phyloP scores from a whole-genome alignment of 2,888 invertebrate genomes.

The Corythucha ciliata region DNA sequence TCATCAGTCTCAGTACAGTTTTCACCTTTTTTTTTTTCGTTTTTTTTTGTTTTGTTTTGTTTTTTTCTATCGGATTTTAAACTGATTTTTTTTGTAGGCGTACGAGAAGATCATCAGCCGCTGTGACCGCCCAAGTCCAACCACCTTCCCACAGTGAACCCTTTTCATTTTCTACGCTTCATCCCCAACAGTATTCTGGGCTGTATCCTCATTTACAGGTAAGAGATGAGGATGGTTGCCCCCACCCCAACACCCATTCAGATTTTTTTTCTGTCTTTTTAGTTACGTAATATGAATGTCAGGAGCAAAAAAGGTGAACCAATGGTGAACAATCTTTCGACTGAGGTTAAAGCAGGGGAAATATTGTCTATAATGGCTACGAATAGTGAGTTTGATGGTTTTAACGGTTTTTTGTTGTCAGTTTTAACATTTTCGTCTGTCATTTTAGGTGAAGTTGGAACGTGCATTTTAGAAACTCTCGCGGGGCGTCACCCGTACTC shows the following conservation, averaged over 20 bases:
- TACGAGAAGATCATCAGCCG: constrained; percentile 26
- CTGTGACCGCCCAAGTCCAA: too few species aligned
- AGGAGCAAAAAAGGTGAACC: constrained; percentile 48
- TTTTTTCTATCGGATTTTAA: background rate
- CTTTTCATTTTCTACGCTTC: constrained; percentile 29
- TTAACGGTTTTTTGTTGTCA: background rate
- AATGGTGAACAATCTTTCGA: constrained; percentile 63
- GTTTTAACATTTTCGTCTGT: constrained; percentile 7
- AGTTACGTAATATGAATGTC: constrained; percentile 56
- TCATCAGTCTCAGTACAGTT: constrained; percentile 22
- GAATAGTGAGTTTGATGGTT: constrained; percentile 42
- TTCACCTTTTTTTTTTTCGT: background rate
- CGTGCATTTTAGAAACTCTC: constrained; percentile 62
- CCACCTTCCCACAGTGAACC: too few species aligned
- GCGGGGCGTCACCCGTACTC: constrained; percentile 57
- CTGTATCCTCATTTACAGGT: constrained; percentile 58
- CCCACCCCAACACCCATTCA: background rate
- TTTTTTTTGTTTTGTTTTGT: background rate
- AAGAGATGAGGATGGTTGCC: constrained; percentile 15
- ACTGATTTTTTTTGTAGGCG: constrained; percentile 16
- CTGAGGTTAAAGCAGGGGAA: constrained; percentile 86
- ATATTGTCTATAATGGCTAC: constrained; percentile 85
- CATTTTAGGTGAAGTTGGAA: constrained; percentile 45
- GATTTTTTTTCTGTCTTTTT: constrained; percentile 28
- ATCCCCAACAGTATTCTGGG: constrained; percentile 38